Evolutionary conservation across 2,888 invertebrate genomes (phyloP).

Genomic region (Volucella bombylans): DNA sequence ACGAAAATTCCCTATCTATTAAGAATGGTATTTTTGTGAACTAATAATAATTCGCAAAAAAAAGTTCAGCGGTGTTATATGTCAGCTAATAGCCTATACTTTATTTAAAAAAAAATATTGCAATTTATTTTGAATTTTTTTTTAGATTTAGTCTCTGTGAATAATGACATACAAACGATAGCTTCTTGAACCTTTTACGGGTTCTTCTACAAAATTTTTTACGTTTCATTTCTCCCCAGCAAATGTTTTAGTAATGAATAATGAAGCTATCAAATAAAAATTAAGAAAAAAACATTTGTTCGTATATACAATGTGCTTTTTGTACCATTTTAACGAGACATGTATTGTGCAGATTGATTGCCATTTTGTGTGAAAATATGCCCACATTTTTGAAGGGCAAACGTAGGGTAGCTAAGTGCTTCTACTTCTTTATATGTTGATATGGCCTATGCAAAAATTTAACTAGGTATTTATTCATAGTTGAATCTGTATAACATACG

Average conservation of each 20-base stretch:
- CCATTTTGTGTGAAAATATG: too few species aligned
- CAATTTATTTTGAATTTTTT: background rate
- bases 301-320: background rate
- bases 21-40: conserved; percentile 9
- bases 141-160: background rate
- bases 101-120: background rate
- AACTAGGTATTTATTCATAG: too few species aligned
- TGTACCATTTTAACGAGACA: too few species aligned
- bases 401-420: too few species aligned
- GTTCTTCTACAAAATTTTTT: conserved; percentile 1
- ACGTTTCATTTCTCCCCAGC: conserved; percentile 21
- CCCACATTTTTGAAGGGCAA: too few species aligned
- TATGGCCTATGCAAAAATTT: too few species aligned
- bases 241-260: conserved; percentile 20
- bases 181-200: conserved; percentile 24
- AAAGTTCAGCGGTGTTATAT: background rate
- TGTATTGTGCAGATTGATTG: too few species aligned
- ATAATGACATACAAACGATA: conserved; percentile 19
- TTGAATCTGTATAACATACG: too few species aligned
- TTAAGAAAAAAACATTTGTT: conserved; percentile 6
- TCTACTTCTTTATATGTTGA: too few species aligned
- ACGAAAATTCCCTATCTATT: conserved; percentile 8
- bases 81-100: too few species aligned
- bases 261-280: conserved; percentile 24
- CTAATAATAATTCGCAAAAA: background rate